Conservation (phyloP, 1,140 invertebrate species). For the Leptopilina clavipes region DNA sequence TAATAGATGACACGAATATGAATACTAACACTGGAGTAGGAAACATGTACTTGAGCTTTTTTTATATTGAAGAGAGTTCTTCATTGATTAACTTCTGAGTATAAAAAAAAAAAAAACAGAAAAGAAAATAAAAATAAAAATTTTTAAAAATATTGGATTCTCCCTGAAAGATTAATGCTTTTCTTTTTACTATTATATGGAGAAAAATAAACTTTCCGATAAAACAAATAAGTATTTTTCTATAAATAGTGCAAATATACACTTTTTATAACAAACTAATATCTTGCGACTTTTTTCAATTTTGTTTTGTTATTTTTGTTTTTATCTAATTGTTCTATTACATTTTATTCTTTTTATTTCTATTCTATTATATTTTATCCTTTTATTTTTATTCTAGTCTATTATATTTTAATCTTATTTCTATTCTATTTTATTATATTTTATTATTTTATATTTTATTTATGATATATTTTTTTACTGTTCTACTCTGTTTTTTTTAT, state of each 20-base stretch:
- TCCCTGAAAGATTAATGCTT: background rate
- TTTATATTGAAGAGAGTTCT: conserved; percentile 42
- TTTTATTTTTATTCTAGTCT: no score
- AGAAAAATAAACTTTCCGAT: background rate
- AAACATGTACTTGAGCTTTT: conserved; percentile 35
- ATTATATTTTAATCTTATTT: no score
- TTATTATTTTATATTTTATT: no score
- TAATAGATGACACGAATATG: background rate
- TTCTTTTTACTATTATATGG: background rate
- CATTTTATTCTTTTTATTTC: no score
- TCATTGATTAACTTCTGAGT: conserved; percentile 47
- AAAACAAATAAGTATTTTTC: background rate
- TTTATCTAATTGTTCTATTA: no score
- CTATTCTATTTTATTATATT: no score
- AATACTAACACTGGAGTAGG: background rate
- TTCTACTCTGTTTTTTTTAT: no score
- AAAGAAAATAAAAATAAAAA: conserved; percentile 2
- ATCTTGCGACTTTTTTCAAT: background rate
- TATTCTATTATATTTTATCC: no score
- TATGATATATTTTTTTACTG: no score
- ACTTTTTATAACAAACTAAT: background rate
- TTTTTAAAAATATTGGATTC: conserved; percentile 2
- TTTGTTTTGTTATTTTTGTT: background rate
- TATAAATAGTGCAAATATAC: background rate
- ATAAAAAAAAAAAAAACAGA: conserved; percentile 35